Base-by-base conservation (phyloP, 2,888 invertebrate genomes). In the Himalopsyche anomala region DNA sequence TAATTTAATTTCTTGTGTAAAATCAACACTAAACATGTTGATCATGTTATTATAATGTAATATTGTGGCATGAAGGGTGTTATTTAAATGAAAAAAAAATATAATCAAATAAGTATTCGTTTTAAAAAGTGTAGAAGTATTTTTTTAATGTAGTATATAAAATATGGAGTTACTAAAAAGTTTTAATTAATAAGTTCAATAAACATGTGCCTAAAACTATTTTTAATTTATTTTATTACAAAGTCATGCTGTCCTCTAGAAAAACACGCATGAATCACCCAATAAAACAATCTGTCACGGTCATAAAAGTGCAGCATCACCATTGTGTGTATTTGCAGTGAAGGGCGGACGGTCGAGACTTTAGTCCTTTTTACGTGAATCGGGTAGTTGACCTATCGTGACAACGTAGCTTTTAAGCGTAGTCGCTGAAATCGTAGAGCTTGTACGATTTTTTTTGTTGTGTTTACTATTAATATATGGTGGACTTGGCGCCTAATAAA, bases 301-400 rank as follows among this genome's bases (percentile, higher is more conserved):
- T 74, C 36, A 74, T 74, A 38, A 74, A 74, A 74, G 12, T 74
- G 74, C 74, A 74, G 28, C 15, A 74, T 74, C 74, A 74, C 36
- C 74, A 74, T 15, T 74, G 12, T 74, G 74, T 74, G 74, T 36
- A 74, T 36, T 74, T 74, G 74, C 74, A 74, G 19, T 74, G 74
- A 74, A 74, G 74, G 74, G 38, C 74, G 74, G 12, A 36, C 69
- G 69, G 69, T 11, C 69, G 28, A 69, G 28, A 28, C 28, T 28
- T 28, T 0, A 28, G 69, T 69, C 36, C 8, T 28, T 69, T 69
- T 36, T 69, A 69, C 28, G 28, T 28, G 69, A 69, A 28, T 69
- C 28, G 36, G 74, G 74, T 36, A 74, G 19, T 74, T 74, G 74
- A 74, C 19, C 74, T 74, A 12, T 5, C 15, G 74, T 5, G 74